Evolutionary conservation across 2,888 invertebrate species (phyloP).

Genomic region (Watsonalla binaria): DNA sequence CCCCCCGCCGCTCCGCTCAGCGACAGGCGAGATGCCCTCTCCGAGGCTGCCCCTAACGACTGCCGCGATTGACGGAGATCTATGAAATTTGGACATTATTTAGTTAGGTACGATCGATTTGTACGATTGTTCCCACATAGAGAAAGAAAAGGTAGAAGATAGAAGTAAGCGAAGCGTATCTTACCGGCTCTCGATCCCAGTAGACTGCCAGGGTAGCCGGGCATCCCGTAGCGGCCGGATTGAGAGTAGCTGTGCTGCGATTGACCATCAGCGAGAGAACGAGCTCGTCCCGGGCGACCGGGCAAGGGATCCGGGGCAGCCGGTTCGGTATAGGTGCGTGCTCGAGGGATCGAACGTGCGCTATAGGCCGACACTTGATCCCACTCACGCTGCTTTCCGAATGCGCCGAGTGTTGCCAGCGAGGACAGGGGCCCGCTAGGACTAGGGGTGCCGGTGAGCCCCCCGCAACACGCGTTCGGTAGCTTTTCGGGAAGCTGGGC

Average conservation of each 20-base stretch:
- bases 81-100: constrained; percentile 38
- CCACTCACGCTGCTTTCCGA: constrained; percentile 89
- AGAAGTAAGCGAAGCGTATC: constrained; percentile 22
- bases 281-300: constrained; percentile 86
- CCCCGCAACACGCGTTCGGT: constrained; percentile 89
- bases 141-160: constrained; percentile 6
- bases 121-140: constrained; percentile 11
- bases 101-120: background rate
- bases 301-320: constrained; percentile 85
- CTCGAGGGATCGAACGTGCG: constrained; percentile 92
- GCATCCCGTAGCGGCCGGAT: constrained; percentile 86
- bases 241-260: constrained; percentile 94
- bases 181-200: constrained; percentile 71
- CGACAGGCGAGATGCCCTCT: constrained; percentile 87
- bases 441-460: constrained; percentile 84
- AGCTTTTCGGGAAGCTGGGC: constrained; percentile 84
- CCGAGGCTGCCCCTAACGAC: constrained; percentile 89
- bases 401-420: constrained; percentile 89
- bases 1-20: constrained; percentile 82
- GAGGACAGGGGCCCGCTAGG: constrained; percentile 89
- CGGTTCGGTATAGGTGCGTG: constrained; percentile 87
- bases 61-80: constrained; percentile 92
- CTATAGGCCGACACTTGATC: constrained; percentile 91
- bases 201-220: constrained; percentile 85
- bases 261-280: constrained; percentile 92